A percentile compares a stretch with the other conserved stretches of the same genome.
Evolutionary conservation across 2,797 vertebrate species (phyloP).

Genomic region (Oceanodroma leucorhoa): DNA sequence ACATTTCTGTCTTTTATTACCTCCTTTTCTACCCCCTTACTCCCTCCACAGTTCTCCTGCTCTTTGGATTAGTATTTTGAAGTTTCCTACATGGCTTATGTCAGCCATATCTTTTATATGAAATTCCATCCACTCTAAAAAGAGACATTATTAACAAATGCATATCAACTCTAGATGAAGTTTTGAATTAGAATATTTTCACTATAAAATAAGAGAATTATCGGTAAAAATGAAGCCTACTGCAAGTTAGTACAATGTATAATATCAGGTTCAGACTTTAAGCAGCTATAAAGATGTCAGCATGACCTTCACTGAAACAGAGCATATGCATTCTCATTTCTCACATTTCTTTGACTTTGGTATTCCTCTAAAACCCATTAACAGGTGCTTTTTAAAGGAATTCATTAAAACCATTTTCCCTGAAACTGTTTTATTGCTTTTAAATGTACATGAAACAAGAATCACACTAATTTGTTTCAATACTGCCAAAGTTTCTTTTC

Average conservation of each 20-base stretch:
- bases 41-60: background rate
- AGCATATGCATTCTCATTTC: background rate
- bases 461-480: background rate
- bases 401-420: background rate
- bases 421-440: background rate
- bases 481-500: slow-evolving; percentile 13
- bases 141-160: background rate
- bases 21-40: background rate
- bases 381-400: background rate
- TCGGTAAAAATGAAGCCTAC: background rate
- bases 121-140: background rate
- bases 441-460: background rate
- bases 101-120: background rate
- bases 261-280: background rate
- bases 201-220: background rate
- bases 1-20: background rate
- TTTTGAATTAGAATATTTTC: background rate
- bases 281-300: background rate
- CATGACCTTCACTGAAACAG: background rate
- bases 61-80: background rate
- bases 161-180: background rate
- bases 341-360: background rate
- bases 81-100: background rate
- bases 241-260: background rate
- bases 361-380: background rate